phyloP scores from a whole-genome alignment of 2,797 vertebrate species.

The Bryconaethiops microstoma region DNA sequence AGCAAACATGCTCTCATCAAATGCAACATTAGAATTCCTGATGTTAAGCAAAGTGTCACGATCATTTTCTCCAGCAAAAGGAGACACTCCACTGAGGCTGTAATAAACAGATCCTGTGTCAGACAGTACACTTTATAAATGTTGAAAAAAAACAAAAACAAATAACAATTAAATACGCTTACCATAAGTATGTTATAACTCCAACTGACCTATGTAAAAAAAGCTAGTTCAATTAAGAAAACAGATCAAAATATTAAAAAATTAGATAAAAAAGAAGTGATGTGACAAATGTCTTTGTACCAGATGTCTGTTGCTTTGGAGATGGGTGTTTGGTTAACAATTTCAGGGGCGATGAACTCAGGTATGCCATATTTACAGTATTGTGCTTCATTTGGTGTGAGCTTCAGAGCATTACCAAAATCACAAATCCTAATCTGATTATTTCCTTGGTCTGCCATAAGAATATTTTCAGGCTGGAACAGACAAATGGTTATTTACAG shows the following conservation, averaged over 20 bases:
- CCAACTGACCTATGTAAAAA: conserved; percentile 70
- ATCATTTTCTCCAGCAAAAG: conserved; percentile 93
- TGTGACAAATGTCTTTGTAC: conserved; percentile 72
- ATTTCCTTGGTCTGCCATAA: conserved; percentile 81
- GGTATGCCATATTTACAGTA: conserved; percentile 95
- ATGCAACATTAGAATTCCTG: conserved; percentile 92
- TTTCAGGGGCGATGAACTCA: conserved; percentile 93
- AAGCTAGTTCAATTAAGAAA: conserved; percentile 47
- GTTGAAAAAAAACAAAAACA: neutral
- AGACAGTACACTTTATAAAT: neutral
- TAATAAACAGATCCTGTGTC: neutral
- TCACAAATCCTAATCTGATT: conserved; percentile 93
- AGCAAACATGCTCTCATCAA: conserved; percentile 92
- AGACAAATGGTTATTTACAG: neutral
- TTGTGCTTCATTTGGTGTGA: conserved; percentile 79
- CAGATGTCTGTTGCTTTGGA: conserved; percentile 93
- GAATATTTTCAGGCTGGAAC: conserved; percentile 90
- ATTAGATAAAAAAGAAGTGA: neutral
- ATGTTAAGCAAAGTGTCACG: conserved; percentile 90
- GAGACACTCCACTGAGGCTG: conserved; percentile 94
- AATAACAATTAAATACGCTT: conserved; percentile 46
- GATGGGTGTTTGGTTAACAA: conserved; percentile 92
- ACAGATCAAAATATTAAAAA: conserved; percentile 19
- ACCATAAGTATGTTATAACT: conserved; percentile 80
- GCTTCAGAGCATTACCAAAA: conserved; percentile 87